phyloP scores from a whole-genome alignment of 2,113 vertebrate species.

The Pseudorhombus dupliciocellatus region DNA sequence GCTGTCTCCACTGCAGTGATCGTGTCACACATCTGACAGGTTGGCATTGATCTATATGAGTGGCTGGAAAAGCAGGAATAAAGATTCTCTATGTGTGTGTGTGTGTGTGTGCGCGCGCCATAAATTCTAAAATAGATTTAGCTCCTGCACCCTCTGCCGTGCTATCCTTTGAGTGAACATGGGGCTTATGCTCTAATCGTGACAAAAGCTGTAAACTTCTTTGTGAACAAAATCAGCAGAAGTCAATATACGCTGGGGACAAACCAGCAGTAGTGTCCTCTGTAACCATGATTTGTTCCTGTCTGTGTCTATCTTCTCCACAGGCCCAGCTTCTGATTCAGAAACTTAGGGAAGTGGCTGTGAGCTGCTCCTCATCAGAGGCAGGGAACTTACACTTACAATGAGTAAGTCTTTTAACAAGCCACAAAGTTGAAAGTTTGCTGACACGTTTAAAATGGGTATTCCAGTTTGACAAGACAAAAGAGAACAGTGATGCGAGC shows the following conservation, averaged over 20 bases:
- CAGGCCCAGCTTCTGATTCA: neutral
- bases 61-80: neutral
- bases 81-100: neutral
- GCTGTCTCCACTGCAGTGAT: conserved; percentile 18
- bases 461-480: neutral
- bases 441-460: neutral
- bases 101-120: neutral
- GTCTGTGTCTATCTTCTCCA: neutral
- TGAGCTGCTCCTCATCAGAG: neutral
- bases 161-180: neutral
- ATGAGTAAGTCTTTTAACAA: neutral
- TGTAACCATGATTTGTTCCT: neutral
- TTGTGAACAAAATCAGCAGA: neutral
- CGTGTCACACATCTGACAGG: conserved; percentile 12
- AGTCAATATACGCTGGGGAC: neutral
- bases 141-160: neutral
- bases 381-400: neutral
- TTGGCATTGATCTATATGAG: conserved; percentile 2
- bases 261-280: neutral
- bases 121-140: neutral
- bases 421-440: neutral
- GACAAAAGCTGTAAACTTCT: neutral
- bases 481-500: neutral
- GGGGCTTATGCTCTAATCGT: neutral
- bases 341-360: neutral